Conservation (phyloP, 2,113 vertebrate species). For the Indicator maculatus region DNA sequence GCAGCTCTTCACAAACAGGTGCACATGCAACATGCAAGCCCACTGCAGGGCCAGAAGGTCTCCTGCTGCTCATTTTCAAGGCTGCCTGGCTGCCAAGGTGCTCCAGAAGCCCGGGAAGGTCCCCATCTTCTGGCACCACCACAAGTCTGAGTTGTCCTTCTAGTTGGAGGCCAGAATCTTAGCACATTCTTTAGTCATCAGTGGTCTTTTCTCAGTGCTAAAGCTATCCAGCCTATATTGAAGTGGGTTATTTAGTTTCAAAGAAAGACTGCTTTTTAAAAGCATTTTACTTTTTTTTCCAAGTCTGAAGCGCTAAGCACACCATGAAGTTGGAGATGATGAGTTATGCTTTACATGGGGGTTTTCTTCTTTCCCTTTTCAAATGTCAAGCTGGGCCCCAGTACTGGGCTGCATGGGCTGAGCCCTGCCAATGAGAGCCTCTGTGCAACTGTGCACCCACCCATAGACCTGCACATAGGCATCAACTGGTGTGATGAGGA, state of each 20-base stretch:
- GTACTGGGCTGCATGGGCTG: rapidly evolving
- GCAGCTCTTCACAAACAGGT: not conserved
- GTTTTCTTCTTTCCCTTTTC: not conserved
- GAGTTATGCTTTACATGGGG: rapidly evolving
- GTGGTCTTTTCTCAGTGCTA: not conserved
- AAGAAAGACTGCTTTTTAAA: not conserved
- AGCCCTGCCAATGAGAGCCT: not conserved
- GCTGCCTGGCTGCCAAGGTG: not conserved
- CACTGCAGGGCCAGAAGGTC: not conserved
- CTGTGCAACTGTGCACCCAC: rapidly evolving
- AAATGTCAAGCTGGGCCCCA: not conserved
- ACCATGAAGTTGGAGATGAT: not conserved
- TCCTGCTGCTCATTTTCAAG: not conserved
- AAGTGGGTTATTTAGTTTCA: not conserved
- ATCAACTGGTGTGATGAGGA: not conserved
- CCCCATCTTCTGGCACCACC: rapidly evolving
- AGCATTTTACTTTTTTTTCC: not conserved
- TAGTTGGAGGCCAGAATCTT: not conserved
- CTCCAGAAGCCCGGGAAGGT: rapidly evolving
- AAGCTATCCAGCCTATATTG: not conserved
- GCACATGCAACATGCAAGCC: not conserved
- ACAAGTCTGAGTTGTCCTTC: not conserved
- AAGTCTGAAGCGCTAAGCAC: not conserved
- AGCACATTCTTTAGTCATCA: not conserved
- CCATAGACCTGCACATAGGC: not conserved